Evolutionary conservation across 1,140 invertebrate genomes (phyloP).

Genomic region (Orchestia grillus): DNA sequence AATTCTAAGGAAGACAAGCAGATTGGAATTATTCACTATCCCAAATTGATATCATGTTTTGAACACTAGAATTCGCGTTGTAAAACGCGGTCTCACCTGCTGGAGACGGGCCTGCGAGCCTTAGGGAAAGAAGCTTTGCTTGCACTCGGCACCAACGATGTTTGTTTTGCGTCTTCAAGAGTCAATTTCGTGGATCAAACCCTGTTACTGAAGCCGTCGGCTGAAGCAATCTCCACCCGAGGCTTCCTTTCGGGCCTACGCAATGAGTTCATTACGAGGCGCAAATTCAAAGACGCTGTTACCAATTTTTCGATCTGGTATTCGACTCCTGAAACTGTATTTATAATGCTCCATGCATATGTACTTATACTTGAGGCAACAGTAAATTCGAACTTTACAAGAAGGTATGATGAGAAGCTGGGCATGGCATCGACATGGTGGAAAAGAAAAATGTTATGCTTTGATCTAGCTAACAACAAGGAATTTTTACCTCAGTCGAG

Average conservation of each 20-base stretch:
- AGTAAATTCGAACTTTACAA: not conserved
- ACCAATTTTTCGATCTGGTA: not conserved
- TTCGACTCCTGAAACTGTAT: not conserved
- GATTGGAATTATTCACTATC: too few relatives aligned
- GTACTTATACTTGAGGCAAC: not conserved
- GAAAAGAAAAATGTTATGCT: too few relatives aligned
- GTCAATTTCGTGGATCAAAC: slow-evolving; percentile 7
- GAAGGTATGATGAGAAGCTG: too few relatives aligned
- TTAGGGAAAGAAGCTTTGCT: not conserved
- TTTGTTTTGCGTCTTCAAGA: not conserved
- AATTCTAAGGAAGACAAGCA: too few relatives aligned
- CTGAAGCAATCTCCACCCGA: not conserved
- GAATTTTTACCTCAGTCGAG: too few relatives aligned
- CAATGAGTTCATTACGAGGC: not conserved
- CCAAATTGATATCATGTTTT: too few relatives aligned
- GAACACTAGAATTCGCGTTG: too few relatives aligned
- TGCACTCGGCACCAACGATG: not conserved
- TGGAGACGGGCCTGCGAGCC: too few relatives aligned
- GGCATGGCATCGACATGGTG: too few relatives aligned
- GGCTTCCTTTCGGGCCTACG: not conserved
- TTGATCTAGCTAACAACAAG: too few relatives aligned
- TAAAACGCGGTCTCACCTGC: too few relatives aligned
- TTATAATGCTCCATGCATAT: too few relatives aligned
- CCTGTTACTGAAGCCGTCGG: not conserved
- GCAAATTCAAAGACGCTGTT: not conserved